These are phyloP conservation scores for Sphaerophoria rueppellii DNA, from an alignment of 2,888 invertebrate genomes.

Conservation along the genomic window DNA sequence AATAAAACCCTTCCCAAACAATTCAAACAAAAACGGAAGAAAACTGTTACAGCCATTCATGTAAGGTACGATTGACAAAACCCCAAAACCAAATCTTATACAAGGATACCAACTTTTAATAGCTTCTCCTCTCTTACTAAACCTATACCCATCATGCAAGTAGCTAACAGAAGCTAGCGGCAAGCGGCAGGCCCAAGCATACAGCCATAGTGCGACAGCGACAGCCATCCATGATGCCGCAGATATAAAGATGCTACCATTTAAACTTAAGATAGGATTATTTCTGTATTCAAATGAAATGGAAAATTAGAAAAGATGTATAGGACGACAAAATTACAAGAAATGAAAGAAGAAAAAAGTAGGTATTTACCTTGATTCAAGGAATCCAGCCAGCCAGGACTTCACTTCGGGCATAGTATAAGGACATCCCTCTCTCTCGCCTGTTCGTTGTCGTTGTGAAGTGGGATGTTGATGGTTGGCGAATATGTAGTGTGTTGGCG, in stretches of 20 bases:
- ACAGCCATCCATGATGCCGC: constrained; percentile 57
- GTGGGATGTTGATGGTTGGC: background rate
- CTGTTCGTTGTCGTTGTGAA: constrained; percentile 1
- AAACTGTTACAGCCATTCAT: constrained; percentile 63
- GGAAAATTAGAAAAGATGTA: constrained; percentile 73
- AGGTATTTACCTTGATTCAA: constrained; percentile 72
- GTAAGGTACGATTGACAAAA: constrained; percentile 71
- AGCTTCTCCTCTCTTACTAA: constrained; percentile 56
- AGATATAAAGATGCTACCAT: constrained; percentile 74
- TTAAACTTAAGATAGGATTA: constrained; percentile 73
- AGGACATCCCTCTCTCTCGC: constrained; percentile 42
- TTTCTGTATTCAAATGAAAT: constrained; percentile 74
- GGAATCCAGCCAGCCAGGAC: constrained; percentile 63
- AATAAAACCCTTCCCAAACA: background rate
- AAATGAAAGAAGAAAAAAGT: constrained; percentile 30
- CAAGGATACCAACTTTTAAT: constrained; percentile 74
- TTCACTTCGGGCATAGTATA: background rate
- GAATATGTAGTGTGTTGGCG: constrained; percentile 23
- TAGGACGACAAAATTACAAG: constrained; percentile 67
- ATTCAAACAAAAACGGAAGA: constrained; percentile 50
- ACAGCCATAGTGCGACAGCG: constrained; percentile 16
- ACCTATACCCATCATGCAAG: constrained; percentile 11
- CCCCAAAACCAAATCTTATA: constrained; percentile 71
- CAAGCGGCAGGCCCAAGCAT: background rate
- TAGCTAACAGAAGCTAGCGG: background rate